Percentiles rank a stretch among this genome's conserved stretches.
Conservation (phyloP, 2,888 invertebrate species). For the Odontomyia ornata region DNA sequence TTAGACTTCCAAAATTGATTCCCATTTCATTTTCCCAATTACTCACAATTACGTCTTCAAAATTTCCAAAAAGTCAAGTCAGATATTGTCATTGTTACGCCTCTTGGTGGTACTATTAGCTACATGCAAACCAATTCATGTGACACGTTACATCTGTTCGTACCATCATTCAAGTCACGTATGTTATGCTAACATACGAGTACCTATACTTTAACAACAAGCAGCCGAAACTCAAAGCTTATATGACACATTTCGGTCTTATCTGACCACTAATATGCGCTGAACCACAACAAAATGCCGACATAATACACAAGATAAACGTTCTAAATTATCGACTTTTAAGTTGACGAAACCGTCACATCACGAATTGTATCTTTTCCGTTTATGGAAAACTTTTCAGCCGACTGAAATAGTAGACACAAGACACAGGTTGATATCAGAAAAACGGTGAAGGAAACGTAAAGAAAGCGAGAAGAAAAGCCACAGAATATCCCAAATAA, state of each 20-base stretch:
- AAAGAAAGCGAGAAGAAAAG: not conserved
- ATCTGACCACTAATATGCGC: slow-evolving; percentile 37
- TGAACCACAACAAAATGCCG: slow-evolving; percentile 41
- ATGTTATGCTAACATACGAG: not conserved
- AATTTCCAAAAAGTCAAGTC: not conserved
- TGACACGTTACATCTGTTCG: slow-evolving; percentile 42
- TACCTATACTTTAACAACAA: not conserved
- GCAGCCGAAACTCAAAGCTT: not conserved
- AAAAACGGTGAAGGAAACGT: not conserved
- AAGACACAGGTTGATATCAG: not conserved
- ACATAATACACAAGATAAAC: slow-evolving; percentile 36
- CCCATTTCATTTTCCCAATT: slow-evolving; percentile 40
- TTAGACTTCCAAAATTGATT: no score
- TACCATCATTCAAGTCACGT: not conserved
- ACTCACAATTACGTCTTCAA: slow-evolving; percentile 3
- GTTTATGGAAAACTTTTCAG: not conserved
- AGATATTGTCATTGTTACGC: slow-evolving; percentile 24
- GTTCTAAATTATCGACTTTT: slow-evolving; percentile 39
- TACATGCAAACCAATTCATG: slow-evolving; percentile 10
- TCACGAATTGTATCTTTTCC: not conserved
- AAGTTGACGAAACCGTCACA: slow-evolving; percentile 42
- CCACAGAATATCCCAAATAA: slow-evolving; percentile 25
- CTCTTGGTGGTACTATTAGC: slow-evolving; percentile 1
- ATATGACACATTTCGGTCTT: slow-evolving; percentile 24
- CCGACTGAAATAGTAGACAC: not conserved